A percentile compares a stretch with the other conserved stretches of the same genome.
phyloP scores from a whole-genome alignment of 2,888 invertebrate genomes.

The Phengaris arion region DNA sequence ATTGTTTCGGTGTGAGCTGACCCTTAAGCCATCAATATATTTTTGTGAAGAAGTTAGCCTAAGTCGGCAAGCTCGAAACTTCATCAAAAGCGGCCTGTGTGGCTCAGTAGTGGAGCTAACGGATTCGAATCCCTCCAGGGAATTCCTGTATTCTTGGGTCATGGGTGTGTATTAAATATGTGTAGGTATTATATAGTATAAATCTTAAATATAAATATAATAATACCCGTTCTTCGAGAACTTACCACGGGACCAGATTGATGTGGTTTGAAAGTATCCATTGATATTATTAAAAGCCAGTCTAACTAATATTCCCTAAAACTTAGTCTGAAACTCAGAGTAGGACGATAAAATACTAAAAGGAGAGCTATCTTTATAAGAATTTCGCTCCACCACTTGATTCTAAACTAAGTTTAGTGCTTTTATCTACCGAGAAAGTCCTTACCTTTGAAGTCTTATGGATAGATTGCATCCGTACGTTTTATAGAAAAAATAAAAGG shows the following conservation, averaged over 20 bases:
- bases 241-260: neutral
- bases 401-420: neutral
- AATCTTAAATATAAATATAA: too few relatives aligned
- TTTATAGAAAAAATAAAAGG: neutral
- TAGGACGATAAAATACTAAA: neutral
- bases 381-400: conserved; percentile 1
- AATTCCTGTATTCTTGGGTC: too few relatives aligned
- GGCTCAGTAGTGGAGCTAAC: too few relatives aligned
- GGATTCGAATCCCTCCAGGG: too few relatives aligned
- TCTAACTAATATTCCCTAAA: neutral
- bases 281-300: neutral
- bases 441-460: neutral
- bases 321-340: neutral
- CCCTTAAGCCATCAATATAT: too few relatives aligned
- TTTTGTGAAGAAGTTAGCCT: too few relatives aligned
- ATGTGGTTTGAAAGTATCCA: neutral
- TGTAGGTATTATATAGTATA: too few relatives aligned
- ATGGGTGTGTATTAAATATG: too few relatives aligned
- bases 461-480: neutral
- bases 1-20: too few relatives aligned
- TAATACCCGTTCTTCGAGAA: too few relatives aligned
- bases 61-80: too few relatives aligned
- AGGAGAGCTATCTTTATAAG: neutral
- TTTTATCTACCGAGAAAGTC: conserved; percentile 1
- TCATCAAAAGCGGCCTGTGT: too few relatives aligned